Conservation (phyloP, 2,113 vertebrate genomes). For the Rhea americana region DNA sequence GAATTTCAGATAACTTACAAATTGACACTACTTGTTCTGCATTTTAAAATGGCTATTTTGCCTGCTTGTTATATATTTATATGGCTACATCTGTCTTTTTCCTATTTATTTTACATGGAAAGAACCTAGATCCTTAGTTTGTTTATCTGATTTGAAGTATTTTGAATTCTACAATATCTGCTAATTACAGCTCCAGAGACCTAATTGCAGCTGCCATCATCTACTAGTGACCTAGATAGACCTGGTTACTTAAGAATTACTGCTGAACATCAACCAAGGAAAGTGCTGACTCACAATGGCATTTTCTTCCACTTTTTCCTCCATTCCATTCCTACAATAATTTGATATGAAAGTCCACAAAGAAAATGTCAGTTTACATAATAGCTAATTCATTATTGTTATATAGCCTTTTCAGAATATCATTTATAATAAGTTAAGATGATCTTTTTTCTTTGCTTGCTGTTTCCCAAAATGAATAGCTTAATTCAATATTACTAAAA, state of each 20-base stretch:
- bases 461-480: not conserved
- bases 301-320: not conserved
- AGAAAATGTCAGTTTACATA: not conserved
- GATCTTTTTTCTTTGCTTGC: not conserved
- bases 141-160: slow-evolving; percentile 22
- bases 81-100: not conserved
- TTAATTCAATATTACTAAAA: not conserved
- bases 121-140: not conserved
- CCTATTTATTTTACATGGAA: not conserved
- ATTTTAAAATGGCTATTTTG: slow-evolving; percentile 29
- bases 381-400: not conserved
- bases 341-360: not conserved
- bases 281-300: not conserved
- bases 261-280: not conserved
- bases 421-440: not conserved
- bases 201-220: not conserved
- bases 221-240: not conserved
- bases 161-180: not conserved
- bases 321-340: not conserved
- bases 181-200: slow-evolving; percentile 3
- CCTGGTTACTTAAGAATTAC: not conserved
- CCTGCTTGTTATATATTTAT: slow-evolving; percentile 1
- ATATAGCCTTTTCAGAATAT: not conserved
- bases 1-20: slow-evolving; percentile 42
- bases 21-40: slow-evolving; percentile 33